Percentiles rank a stretch among this genome's conserved stretches.
These are phyloP conservation scores for Druon quercuslanigerum DNA, from an alignment of 1,140 invertebrate genomes.

Conservation along the genomic window DNA sequence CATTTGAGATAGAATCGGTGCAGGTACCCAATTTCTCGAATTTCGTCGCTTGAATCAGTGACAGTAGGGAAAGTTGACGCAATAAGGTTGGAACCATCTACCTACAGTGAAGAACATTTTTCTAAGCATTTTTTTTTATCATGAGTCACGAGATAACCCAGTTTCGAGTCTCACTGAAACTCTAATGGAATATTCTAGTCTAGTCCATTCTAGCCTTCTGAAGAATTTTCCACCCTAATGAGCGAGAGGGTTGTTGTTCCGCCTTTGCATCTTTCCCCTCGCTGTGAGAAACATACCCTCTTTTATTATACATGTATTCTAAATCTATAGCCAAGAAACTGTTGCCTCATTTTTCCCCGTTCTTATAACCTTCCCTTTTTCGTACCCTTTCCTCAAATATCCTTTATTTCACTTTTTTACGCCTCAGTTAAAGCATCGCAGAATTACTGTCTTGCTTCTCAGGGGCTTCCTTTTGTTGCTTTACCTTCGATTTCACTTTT, in stretches of 20 bases:
- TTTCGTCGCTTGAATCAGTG: constrained; percentile 5
- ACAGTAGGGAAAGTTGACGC: no score
- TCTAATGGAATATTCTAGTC: constrained; percentile 14
- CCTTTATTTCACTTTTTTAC: constrained; percentile 26
- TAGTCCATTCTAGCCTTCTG: constrained; percentile 21
- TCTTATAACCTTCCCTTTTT: not conserved
- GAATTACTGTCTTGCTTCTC: constrained; percentile 9
- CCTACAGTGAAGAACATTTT: no score
- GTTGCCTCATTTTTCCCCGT: not conserved
- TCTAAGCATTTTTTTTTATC: not conserved
- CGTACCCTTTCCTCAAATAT: constrained; percentile 11
- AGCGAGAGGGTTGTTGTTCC: constrained; percentile 12
- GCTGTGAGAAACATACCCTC: not conserved
- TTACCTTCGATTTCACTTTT: constrained; percentile 21
- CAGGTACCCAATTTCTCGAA: constrained; percentile 24
- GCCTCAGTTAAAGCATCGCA: not conserved
- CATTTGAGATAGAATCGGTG: not conserved
- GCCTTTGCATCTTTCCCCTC: not conserved
- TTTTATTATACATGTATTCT: not conserved
- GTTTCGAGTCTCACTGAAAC: not conserved
- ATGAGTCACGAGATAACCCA: not conserved
- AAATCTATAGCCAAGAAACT: not conserved
- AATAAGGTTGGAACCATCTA: no score
- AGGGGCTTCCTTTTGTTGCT: not conserved
- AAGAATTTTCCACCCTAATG: constrained; percentile 29